phyloP scores from a whole-genome alignment of 2,888 invertebrate genomes.

The Omphaloscelis lunosa region DNA sequence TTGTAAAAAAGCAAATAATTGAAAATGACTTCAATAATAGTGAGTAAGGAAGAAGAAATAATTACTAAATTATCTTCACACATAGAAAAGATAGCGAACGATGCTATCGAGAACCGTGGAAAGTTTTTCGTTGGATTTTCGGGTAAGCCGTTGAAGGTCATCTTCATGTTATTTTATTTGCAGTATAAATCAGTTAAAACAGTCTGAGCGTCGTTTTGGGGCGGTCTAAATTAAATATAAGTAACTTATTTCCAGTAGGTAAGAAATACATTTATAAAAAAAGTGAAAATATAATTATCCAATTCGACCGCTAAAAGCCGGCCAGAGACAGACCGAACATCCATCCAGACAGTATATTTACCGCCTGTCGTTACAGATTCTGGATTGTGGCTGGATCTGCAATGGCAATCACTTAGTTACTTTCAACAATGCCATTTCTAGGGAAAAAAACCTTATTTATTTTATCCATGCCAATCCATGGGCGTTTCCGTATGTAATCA shows the following conservation, averaged over 20 bases:
- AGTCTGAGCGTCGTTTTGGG: neutral
- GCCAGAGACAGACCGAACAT: neutral
- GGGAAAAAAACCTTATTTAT: neutral
- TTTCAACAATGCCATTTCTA: neutral
- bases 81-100: constrained; percentile 92
- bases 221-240: neutral
- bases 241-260: too few relatives aligned
- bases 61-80: constrained; percentile 91
- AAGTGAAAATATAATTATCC: neutral
- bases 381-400: neutral
- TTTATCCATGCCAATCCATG: constrained; percentile 17
- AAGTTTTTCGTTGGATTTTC: constrained; percentile 95
- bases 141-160: constrained; percentile 88
- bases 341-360: neutral
- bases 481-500: constrained; percentile 26
- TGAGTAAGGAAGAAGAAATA: constrained; percentile 90
- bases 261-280: neutral
- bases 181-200: neutral
- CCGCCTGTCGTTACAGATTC: neutral
- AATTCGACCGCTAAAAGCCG: constrained; percentile 21
- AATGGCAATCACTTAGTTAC: neutral
- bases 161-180: neutral
- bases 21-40: constrained; percentile 87
- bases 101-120: constrained; percentile 91
- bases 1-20: constrained; percentile 29